Conservation (phyloP, 2,113 vertebrate genomes). For the Gobio gobio region DNA sequence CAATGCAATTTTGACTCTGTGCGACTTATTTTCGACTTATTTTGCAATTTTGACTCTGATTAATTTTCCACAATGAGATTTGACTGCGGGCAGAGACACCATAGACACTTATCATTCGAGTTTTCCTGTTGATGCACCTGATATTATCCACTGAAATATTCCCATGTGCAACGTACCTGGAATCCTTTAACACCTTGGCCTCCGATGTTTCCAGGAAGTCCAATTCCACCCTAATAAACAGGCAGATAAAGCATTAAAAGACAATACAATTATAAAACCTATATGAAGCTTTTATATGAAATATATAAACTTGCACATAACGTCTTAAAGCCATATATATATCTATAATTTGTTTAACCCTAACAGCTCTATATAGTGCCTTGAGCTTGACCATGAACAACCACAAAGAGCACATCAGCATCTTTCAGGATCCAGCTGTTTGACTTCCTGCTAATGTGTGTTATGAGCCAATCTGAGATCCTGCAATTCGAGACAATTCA, state of each 20-base stretch:
- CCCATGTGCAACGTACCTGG: conserved; percentile 80
- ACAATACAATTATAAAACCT: conserved; percentile 52
- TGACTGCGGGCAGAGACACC: too few species aligned
- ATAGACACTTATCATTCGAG: neutral
- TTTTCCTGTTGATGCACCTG: neutral
- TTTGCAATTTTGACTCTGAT: too few species aligned
- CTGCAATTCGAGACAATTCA: too few species aligned
- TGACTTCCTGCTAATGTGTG: too few species aligned
- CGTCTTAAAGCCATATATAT: conserved; percentile 32
- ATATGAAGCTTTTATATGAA: conserved; percentile 61
- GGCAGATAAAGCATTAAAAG: conserved; percentile 43
- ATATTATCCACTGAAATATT: neutral
- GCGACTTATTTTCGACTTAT: too few species aligned
- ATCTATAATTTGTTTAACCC: too few species aligned
- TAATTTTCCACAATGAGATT: too few species aligned
- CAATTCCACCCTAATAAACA: conserved; percentile 83
- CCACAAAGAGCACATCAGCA: neutral
- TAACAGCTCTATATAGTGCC: too few species aligned
- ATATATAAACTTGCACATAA: conserved; percentile 41
- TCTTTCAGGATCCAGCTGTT: neutral
- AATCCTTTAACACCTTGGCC: conserved; percentile 85
- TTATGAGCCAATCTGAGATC: too few species aligned
- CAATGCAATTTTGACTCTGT: too few species aligned
- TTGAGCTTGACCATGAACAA: neutral
- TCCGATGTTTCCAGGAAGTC: conserved; percentile 82